Conservation (phyloP, 2,797 vertebrate species). For the Platyrinchus mystaceus region DNA sequence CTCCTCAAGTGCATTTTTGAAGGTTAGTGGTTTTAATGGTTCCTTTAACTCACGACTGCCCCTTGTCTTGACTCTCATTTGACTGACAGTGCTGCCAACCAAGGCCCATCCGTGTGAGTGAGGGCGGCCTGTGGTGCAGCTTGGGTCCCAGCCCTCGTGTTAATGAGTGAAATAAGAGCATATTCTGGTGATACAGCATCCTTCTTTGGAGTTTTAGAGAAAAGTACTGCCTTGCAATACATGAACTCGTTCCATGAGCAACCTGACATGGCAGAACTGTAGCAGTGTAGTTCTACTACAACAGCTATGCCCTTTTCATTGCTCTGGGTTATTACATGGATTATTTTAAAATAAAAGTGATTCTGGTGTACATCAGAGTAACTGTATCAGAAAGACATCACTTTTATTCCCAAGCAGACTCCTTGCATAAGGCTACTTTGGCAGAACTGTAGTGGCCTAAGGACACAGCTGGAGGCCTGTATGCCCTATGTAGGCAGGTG, state of each 20-base stretch:
- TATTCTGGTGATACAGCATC: background rate
- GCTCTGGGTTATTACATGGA: fast-evolving
- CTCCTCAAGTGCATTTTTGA: background rate
- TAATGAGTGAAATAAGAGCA: background rate
- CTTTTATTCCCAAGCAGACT: background rate
- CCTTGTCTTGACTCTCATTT: background rate
- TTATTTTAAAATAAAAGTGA: background rate
- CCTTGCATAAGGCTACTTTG: background rate
- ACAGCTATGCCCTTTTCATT: background rate
- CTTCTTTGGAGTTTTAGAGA: background rate
- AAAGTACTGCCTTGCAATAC: background rate
- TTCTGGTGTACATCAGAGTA: background rate
- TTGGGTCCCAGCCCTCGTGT: fast-evolving
- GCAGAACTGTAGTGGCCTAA: background rate
- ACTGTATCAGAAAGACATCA: background rate
- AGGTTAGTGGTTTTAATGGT: background rate
- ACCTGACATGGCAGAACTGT: background rate
- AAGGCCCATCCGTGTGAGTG: fast-evolving
- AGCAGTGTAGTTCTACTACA: background rate
- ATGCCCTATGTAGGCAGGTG: background rate
- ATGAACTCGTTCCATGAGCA: background rate
- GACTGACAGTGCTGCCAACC: background rate
- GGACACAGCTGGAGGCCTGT: background rate
- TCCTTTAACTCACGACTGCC: background rate
- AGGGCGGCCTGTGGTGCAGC: background rate